phyloP scores from a whole-genome alignment of 2,113 vertebrate genomes.

The Uria lomvia region DNA sequence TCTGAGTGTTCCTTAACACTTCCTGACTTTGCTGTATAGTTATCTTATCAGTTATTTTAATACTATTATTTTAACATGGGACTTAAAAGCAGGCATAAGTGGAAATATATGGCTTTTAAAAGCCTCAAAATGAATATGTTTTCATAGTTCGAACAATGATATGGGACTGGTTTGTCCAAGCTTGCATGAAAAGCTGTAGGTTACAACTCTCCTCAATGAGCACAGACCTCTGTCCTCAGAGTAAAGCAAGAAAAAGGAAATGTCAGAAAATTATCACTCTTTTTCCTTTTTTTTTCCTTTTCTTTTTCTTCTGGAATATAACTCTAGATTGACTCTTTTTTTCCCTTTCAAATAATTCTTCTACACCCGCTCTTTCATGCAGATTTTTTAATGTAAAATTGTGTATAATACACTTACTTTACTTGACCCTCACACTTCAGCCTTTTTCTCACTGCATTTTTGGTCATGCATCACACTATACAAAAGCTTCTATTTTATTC shows the following conservation, averaged over 20 bases:
- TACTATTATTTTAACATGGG: background rate
- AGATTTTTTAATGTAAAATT: background rate
- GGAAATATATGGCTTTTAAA: background rate
- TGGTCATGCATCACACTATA: background rate
- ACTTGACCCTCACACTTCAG: background rate
- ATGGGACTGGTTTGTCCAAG: background rate
- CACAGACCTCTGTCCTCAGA: background rate
- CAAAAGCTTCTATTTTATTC: background rate
- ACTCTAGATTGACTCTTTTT: background rate
- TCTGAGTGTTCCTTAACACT: background rate
- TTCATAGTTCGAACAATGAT: background rate
- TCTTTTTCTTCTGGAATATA: background rate
- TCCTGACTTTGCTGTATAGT: background rate
- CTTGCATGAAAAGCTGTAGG: background rate
- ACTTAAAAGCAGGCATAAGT: background rate
- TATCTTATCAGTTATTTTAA: background rate
- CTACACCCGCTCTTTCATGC: background rate
- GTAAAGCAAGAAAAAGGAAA: background rate
- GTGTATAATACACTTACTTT: rapidly evolving
- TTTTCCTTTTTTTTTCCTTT: background rate
- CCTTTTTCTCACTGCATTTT: background rate
- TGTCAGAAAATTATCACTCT: background rate
- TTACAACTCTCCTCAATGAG: background rate
- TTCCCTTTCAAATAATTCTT: background rate
- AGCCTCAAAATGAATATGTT: background rate